These are phyloP conservation scores for Temnothorax curvispinosus DNA, from an alignment of 1,140 invertebrate species.

Conservation along the genomic window DNA sequence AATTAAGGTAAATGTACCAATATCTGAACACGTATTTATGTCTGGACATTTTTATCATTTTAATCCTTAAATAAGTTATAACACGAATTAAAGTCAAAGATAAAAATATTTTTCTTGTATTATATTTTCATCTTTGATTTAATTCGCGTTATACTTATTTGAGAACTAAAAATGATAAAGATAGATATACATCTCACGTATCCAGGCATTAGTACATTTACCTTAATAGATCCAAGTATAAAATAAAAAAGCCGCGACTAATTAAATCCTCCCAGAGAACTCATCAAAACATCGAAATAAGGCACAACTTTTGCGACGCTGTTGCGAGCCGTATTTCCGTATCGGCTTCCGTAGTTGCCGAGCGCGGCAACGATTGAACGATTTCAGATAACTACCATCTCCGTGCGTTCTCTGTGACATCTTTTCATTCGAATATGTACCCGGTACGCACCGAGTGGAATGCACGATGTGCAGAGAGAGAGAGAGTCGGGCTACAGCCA, in stretches of 20 bases:
- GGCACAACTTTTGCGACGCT: background rate
- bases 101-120: no score
- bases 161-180: no score
- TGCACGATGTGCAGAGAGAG: constrained; percentile 1
- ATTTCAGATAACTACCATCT: constrained; percentile 37
- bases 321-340: background rate
- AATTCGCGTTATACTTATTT: no score
- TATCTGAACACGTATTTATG: no score
- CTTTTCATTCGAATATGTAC: constrained; percentile 49
- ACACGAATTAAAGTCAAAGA: no score
- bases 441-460: background rate
- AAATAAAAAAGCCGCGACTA: background rate
- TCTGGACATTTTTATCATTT: no score
- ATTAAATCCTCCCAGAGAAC: background rate
- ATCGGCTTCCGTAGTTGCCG: background rate
- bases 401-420: constrained; percentile 20
- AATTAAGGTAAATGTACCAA: no score
- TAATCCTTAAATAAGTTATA: no score
- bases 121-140: no score
- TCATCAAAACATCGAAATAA: background rate
- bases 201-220: no score
- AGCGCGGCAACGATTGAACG: constrained; percentile 33
- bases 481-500: constrained; percentile 28
- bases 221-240: no score
- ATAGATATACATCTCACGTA: no score